A percentile compares a stretch with the other conserved stretches of the same genome.
phyloP scores from a whole-genome alignment of 2,113 vertebrate genomes.

The Centrocercus urophasianus region DNA sequence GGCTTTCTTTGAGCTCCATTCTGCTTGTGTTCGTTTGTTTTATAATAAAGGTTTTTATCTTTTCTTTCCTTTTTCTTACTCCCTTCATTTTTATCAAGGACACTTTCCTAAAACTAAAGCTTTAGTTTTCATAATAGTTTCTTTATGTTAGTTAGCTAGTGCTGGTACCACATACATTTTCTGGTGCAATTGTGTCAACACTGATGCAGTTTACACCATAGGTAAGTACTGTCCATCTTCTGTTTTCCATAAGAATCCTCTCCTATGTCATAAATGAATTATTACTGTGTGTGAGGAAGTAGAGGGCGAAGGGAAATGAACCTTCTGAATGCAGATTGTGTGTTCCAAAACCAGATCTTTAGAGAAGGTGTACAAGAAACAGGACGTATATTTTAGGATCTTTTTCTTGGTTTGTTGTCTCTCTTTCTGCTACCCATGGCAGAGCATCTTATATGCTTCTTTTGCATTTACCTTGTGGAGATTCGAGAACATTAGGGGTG shows the following conservation, averaged over 20 bases:
- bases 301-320: background rate
- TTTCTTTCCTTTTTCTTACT: background rate
- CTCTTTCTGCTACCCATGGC: background rate
- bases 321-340: fast-evolving
- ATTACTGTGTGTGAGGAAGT: background rate
- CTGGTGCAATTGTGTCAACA: background rate
- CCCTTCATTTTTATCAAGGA: background rate
- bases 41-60: background rate
- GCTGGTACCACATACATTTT: background rate
- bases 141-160: background rate
- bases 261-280: background rate
- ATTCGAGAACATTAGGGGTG: background rate
- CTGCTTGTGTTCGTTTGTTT: background rate
- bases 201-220: background rate
- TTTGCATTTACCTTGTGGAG: fast-evolving
- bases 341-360: background rate
- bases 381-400: background rate
- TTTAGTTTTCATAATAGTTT: background rate
- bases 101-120: background rate
- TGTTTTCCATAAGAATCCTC: background rate
- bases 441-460: background rate
- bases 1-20: background rate
- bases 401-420: background rate
- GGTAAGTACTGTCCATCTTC: background rate
- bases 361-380: background rate